Conservation (phyloP, 2,888 invertebrate genomes). For the Philopedon plagiatum region DNA sequence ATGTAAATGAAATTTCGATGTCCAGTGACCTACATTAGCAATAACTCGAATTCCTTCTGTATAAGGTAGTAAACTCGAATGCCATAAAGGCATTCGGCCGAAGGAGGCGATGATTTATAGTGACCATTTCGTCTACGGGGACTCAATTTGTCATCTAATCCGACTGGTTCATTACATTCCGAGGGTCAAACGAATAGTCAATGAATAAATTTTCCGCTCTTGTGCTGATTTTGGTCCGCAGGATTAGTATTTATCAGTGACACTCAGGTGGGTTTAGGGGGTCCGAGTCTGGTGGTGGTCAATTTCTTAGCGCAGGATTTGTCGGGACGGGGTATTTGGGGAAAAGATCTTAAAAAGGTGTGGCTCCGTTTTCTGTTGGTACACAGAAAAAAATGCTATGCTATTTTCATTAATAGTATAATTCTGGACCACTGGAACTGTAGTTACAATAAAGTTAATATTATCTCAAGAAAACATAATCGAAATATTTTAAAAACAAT, state of each 20-base stretch:
- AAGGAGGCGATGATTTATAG: slow-evolving; percentile 14
- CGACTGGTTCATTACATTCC: slow-evolving; percentile 25
- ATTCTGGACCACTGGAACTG: too few relatives aligned
- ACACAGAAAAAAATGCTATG: too few relatives aligned
- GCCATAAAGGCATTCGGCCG: slow-evolving; percentile 15
- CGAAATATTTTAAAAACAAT: too few relatives aligned
- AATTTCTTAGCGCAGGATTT: slow-evolving; percentile 11
- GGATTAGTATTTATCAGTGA: slow-evolving; percentile 1
- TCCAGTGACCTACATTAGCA: background rate
- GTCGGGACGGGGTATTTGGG: too few relatives aligned
- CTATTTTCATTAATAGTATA: too few relatives aligned
- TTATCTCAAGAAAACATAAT: too few relatives aligned
- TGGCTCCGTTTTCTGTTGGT: too few relatives aligned
- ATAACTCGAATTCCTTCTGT: background rate
- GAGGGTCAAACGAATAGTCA: slow-evolving; percentile 18
- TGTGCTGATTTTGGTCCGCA: background rate
- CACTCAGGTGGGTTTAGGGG: background rate
- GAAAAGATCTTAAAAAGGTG: too few relatives aligned
- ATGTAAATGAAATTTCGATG: slow-evolving; percentile 1
- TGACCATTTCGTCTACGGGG: slow-evolving; percentile 9
- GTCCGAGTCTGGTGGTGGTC: background rate
- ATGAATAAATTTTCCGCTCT: slow-evolving; percentile 18
- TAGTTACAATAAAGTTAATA: too few relatives aligned
- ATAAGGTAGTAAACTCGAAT: slow-evolving; percentile 8
- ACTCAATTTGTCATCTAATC: slow-evolving; percentile 29